Evolutionary conservation across 2,113 vertebrate genomes (phyloP).

Genomic region (Buteo buteo): DNA sequence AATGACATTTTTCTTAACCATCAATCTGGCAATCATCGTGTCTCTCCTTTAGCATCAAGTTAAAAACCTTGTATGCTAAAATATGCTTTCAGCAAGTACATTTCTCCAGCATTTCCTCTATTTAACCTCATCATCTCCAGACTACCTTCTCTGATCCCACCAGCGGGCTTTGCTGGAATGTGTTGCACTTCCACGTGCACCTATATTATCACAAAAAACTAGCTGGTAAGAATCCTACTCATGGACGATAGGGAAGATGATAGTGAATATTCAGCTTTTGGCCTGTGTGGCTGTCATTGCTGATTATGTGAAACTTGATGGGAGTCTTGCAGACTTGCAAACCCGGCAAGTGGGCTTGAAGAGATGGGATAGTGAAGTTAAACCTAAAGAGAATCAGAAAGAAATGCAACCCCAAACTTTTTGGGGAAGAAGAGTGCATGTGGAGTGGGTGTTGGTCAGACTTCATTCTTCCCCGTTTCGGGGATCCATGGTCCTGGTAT

Average conservation of each 20-base stretch:
- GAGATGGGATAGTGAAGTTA: neutral
- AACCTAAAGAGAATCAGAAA: neutral
- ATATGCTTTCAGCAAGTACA: neutral
- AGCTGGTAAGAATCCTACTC: neutral
- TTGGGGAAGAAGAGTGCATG: neutral
- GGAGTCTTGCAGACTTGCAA: neutral
- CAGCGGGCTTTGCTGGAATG: neutral
- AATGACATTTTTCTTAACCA: neutral
- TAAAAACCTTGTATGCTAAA: neutral
- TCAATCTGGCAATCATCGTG: neutral
- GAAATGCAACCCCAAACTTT: neutral
- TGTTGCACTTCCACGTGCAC: neutral
- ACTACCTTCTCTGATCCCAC: neutral
- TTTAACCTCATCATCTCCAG: neutral
- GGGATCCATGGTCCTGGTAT: rapidly evolving
- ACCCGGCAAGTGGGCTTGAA: neutral
- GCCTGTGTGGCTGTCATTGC: neutral
- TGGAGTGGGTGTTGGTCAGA: neutral
- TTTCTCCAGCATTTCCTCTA: neutral
- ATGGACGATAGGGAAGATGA: neutral
- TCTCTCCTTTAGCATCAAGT: neutral
- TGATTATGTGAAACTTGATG: neutral
- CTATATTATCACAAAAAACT: neutral
- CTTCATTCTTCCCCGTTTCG: neutral
- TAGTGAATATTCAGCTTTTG: neutral